These are phyloP conservation scores for Gadus macrocephalus DNA, from an alignment of 2,113 vertebrate genomes.

Conservation along the genomic window DNA sequence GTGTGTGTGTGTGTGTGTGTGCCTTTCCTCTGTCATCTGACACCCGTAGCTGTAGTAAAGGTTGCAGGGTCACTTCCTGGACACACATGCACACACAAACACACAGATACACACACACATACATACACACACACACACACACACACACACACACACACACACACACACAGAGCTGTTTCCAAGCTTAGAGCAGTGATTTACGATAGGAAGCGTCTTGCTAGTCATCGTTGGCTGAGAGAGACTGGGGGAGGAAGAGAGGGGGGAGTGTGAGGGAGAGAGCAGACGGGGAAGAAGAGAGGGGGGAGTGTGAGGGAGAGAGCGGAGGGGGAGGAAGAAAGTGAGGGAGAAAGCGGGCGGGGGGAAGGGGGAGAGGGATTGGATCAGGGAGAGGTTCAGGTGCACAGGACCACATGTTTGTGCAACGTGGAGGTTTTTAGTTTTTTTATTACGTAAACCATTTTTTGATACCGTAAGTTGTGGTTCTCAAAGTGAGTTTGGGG, in stretches of 20 bases:
- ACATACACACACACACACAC: conserved; percentile 36
- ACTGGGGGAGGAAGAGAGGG: neutral
- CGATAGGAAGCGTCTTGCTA: conserved; percentile 73
- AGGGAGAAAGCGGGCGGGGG: too few relatives aligned
- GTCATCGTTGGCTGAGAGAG: conserved; percentile 67
- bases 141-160: conserved; percentile 38
- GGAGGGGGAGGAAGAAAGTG: neutral
- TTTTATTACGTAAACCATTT: too few relatives aligned
- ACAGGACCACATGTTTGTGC: too few relatives aligned
- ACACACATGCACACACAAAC: conserved; percentile 20
- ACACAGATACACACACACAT: conserved; percentile 32
- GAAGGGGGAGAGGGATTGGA: conserved; percentile 6
- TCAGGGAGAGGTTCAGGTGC: too few relatives aligned
- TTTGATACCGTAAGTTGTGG: too few relatives aligned
- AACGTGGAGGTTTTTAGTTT: too few relatives aligned
- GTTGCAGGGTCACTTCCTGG: conserved; percentile 96
- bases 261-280: conserved; percentile 7
- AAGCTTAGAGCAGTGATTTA: conserved; percentile 93
- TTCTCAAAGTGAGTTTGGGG: too few relatives aligned
- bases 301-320: conserved; percentile 8
- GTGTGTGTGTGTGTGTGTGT: conserved; percentile 15
- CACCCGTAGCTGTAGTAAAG: conserved; percentile 83
- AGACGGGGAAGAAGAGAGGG: neutral
- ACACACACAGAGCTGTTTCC: conserved; percentile 82
- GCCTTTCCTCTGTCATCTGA: conserved; percentile 50